These are phyloP conservation scores for Lasioglossum zephyrum DNA, from an alignment of 2,888 invertebrate genomes.

Conservation along the genomic window DNA sequence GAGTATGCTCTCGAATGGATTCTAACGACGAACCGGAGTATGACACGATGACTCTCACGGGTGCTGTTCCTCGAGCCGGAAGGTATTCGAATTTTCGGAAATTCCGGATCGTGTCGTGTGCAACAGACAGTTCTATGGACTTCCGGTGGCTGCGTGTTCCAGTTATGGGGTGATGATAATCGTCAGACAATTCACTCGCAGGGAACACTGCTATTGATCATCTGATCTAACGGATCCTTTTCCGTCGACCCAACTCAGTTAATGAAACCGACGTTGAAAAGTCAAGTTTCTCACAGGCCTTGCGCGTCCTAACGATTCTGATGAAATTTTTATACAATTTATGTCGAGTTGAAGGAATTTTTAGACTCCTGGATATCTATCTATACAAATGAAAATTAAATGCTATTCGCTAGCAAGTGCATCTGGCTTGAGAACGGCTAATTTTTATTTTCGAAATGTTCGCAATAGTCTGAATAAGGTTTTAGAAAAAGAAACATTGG, in stretches of 20 bases:
- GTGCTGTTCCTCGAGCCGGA: conserved; percentile 37
- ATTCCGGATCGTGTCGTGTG: conserved; percentile 18
- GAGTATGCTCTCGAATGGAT: neutral
- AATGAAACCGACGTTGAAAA: too few species aligned
- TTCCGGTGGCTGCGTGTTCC: neutral
- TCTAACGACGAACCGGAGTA: neutral
- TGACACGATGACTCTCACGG: conserved; percentile 53
- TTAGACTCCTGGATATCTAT: too few species aligned
- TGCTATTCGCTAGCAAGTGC: too few species aligned
- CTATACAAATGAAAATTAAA: too few species aligned
- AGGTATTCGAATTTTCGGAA: conserved; percentile 60
- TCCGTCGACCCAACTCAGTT: neutral
- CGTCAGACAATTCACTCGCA: neutral
- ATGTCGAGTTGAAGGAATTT: too few species aligned
- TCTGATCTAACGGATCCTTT: neutral
- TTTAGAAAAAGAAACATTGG: too few species aligned
- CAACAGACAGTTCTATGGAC: neutral
- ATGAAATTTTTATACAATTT: too few species aligned
- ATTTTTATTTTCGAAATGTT: too few species aligned
- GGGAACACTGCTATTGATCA: neutral
- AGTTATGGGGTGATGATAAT: conserved; percentile 21
- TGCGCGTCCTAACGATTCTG: too few species aligned
- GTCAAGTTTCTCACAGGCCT: too few species aligned
- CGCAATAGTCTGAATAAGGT: too few species aligned
- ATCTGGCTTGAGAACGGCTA: too few species aligned